Conservation (phyloP, 2,888 invertebrate genomes). For the Mycalesis mineus region DNA sequence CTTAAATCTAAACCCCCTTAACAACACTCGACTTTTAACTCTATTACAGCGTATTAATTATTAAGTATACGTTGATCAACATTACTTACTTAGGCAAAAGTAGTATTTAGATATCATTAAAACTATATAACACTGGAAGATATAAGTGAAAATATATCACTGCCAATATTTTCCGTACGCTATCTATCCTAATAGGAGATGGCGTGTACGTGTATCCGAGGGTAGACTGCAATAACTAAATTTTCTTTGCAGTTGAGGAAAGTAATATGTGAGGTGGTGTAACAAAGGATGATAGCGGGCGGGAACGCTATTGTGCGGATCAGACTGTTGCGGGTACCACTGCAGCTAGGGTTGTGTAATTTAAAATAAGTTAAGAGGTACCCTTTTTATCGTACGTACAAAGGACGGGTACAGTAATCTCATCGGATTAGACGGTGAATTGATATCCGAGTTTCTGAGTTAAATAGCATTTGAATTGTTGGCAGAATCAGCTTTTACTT, state of each 20-base stretch:
- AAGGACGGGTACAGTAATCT: too few species aligned
- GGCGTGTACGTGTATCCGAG: not conserved
- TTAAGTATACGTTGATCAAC: too few species aligned
- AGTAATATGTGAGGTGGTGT: slow-evolving; percentile 41
- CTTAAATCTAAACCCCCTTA: too few species aligned
- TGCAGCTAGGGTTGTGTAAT: slow-evolving; percentile 1
- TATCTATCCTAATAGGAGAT: not conserved
- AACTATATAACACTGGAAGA: not conserved
- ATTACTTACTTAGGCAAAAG: too few species aligned
- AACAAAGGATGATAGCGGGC: slow-evolving; percentile 28
- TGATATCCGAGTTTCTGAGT: too few species aligned
- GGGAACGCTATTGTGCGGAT: slow-evolving; percentile 12
- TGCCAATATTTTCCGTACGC: not conserved
- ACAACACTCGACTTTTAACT: too few species aligned
- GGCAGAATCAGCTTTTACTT: too few species aligned
- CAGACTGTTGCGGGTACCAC: slow-evolving; percentile 5
- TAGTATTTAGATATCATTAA: too few species aligned
- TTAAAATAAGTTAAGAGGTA: not conserved
- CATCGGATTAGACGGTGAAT: too few species aligned
- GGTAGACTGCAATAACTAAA: slow-evolving; percentile 34
- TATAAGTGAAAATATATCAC: not conserved
- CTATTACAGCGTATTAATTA: too few species aligned
- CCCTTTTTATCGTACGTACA: too few species aligned
- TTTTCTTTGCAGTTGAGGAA: slow-evolving; percentile 37
- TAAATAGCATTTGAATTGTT: too few species aligned